phyloP scores from a whole-genome alignment of 2,888 invertebrate species.

The Aporophyla nigra region DNA sequence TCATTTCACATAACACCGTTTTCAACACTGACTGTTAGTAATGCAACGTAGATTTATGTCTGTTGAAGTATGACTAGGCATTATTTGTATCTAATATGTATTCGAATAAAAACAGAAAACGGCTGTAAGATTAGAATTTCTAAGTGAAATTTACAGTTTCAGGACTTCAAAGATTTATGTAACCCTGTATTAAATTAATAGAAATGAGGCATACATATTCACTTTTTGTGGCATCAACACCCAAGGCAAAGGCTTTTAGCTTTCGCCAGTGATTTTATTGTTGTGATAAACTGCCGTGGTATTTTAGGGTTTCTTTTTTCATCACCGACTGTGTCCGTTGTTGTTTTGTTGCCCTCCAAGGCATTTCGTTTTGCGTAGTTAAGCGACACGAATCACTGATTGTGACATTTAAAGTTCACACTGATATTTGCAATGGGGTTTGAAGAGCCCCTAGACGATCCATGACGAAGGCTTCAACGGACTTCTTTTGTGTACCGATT shows the following conservation, averaged over 20 bases:
- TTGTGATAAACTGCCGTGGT: background rate
- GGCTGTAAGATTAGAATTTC: background rate
- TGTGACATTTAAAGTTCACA: constrained; percentile 89
- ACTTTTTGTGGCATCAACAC: background rate
- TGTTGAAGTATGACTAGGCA: background rate
- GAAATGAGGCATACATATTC: background rate
- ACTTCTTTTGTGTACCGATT: constrained; percentile 40
- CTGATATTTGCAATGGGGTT: constrained; percentile 83
- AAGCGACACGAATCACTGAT: constrained; percentile 74
- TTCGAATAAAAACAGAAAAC: background rate
- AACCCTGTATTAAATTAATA: background rate
- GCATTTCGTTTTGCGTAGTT: constrained; percentile 42
- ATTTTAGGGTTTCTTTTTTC: background rate
- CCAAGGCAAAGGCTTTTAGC: background rate
- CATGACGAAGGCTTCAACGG: constrained; percentile 46
- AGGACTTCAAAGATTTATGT: background rate
- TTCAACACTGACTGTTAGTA: constrained; percentile 7
- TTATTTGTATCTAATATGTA: background rate
- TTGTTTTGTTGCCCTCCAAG: constrained; percentile 20
- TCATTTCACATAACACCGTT: constrained; percentile 24
- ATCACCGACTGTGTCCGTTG: constrained; percentile 10
- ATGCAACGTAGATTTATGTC: constrained; percentile 6
- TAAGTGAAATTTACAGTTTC: background rate
- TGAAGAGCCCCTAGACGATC: constrained; percentile 69
- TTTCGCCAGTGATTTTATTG: background rate